Evolutionary conservation across 2,113 vertebrate species (phyloP).

Genomic region (Pterocles orientalis): DNA sequence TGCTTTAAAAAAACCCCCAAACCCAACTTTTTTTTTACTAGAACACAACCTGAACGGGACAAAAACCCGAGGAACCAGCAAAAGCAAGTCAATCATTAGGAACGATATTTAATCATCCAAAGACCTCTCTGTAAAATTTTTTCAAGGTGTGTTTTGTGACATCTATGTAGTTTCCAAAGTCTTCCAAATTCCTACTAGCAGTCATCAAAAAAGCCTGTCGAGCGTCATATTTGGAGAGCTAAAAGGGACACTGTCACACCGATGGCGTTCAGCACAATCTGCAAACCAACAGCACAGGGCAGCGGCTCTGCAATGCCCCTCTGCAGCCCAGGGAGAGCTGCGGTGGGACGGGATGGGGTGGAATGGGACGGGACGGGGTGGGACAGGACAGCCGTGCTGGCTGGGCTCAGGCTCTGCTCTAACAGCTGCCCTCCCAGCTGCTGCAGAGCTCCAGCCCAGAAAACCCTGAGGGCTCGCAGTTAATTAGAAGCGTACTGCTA

Average conservation of each 20-base stretch:
- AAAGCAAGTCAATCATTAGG: background rate
- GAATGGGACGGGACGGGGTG: background rate
- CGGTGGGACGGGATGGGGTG: background rate
- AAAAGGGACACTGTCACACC: background rate
- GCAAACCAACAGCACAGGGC: background rate
- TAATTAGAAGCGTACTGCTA: background rate
- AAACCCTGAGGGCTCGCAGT: background rate
- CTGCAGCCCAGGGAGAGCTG: background rate
- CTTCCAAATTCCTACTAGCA: background rate
- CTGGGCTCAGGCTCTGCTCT: background rate
- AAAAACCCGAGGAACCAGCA: background rate
- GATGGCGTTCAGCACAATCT: background rate
- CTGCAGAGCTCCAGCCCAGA: background rate
- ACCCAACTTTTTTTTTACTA: too few relatives aligned
- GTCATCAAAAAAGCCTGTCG: background rate
- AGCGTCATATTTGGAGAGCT: background rate
- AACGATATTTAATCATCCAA: background rate
- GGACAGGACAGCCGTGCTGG: background rate
- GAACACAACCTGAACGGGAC: background rate
- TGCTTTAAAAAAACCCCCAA: too few relatives aligned
- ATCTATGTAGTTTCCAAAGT: background rate
- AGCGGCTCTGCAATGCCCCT: background rate
- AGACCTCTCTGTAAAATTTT: background rate
- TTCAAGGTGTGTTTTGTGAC: background rate
- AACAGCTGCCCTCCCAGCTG: background rate